Evolutionary conservation across 2,797 vertebrate genomes (phyloP), one percentile per base, ranked within the genome.

Genomic region (Acrocephalus scirpaceus): DNA sequence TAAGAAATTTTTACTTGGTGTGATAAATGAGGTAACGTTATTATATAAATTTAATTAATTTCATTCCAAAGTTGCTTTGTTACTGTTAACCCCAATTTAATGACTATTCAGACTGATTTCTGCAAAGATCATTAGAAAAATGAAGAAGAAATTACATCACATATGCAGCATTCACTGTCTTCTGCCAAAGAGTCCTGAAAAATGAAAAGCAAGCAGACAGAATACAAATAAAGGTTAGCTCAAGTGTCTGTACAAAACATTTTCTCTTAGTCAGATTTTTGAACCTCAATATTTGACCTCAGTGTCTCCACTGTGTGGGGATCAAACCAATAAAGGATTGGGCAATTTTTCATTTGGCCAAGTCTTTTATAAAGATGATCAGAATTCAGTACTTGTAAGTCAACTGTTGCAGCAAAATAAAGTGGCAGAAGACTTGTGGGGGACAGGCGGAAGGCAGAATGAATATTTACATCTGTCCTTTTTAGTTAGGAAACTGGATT

Each of bases 271-370:
- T 54, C 38, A 60, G 32, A 57, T 36, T 9, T 84, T 73, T 71
- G 13, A 69, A 60, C 8, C 12, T 86, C 10, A 36, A 29, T 23
- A 12, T 69, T 75, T 77, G 47, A 86, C 25, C 34, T 80, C 2
- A 1, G 7, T 30, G 29, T 54, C n/a, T 86, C 3, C 3, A 0
- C 19, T 64, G 3, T 10, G 6, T 47, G 38, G 3, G 7, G 9
- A 19, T 45, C 73, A 88, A 90, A 77, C 17, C 1, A 0, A 15
- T 19, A 60, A 86, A 74, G 6, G 21, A 34, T 21, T 36, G 16
- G 23, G 27, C 30, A 90, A 20, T 9, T 14, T 65, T 88, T 72
- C 10, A 38, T 83, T 77, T 74, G 47, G 25, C 23, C 36, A 67
- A 53, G 34, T 19, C 61, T 92, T 61, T 62, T 38, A 51, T 17